These are phyloP conservation scores for Pagrus major DNA, from an alignment of 2,113 vertebrate genomes.

Conservation along the genomic window DNA sequence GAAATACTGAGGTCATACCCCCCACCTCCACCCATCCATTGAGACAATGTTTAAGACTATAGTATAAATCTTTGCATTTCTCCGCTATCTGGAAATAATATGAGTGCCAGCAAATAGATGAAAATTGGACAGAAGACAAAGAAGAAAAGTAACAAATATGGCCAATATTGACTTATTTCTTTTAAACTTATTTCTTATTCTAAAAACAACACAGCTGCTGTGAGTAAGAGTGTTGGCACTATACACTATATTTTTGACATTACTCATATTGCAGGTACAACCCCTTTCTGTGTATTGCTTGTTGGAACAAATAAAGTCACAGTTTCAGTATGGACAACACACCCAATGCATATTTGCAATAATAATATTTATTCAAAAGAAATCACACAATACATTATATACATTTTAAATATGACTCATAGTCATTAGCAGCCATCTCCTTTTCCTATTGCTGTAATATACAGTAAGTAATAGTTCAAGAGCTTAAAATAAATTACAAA, in stretches of 20 bases:
- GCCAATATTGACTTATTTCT: too few relatives aligned
- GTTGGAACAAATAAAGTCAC: neutral
- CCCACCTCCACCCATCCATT: too few relatives aligned
- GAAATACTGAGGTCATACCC: too few relatives aligned
- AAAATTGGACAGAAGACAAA: too few relatives aligned
- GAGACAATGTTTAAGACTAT: too few relatives aligned
- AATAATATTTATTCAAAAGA: conserved; percentile 57
- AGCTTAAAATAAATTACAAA: conserved; percentile 40
- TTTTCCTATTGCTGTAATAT: conserved; percentile 33
- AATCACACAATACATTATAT: conserved; percentile 42
- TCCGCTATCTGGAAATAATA: too few relatives aligned
- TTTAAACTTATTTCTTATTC: too few relatives aligned
- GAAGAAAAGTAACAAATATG: too few relatives aligned
- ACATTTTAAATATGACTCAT: conserved; percentile 32
- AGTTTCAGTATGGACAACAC: neutral
- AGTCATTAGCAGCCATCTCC: conserved; percentile 45
- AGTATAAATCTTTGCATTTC: too few relatives aligned
- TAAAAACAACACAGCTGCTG: too few relatives aligned
- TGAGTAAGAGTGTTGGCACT: neutral
- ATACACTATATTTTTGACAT: neutral
- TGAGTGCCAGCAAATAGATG: too few relatives aligned
- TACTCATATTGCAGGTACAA: neutral
- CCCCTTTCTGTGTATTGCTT: neutral
- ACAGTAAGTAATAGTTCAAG: conserved; percentile 60
- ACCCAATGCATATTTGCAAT: neutral